phyloP scores from a whole-genome alignment of 2,888 invertebrate genomes.

The Sinotaia quadrata region DNA sequence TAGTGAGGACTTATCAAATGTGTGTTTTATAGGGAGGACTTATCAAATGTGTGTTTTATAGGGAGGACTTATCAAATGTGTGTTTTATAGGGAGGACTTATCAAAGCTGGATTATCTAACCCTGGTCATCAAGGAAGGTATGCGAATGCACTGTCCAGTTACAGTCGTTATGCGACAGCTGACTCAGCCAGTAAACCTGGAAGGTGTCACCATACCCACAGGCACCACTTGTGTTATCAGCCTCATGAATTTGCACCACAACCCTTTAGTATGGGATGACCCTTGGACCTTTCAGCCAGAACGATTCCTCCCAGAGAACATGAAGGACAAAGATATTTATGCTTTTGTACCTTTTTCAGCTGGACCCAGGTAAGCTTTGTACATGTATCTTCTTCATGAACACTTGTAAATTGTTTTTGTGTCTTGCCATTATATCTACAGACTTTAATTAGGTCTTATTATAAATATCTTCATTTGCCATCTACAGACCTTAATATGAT shows the following conservation, averaged over 20 bases:
- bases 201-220: constrained; percentile 50
- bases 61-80: neutral
- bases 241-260: constrained; percentile 39
- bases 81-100: constrained; percentile 54
- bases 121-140: constrained; percentile 61
- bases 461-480: no score
- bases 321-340: constrained; percentile 44
- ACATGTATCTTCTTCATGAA: no score
- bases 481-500: no score
- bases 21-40: no score
- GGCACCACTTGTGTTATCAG: constrained; percentile 50
- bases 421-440: no score
- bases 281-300: constrained; percentile 45
- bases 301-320: constrained; percentile 48
- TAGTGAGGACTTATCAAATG: no score
- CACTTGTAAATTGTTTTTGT: no score
- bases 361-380: constrained; percentile 55
- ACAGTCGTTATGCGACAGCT: constrained; percentile 56
- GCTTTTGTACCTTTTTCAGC: constrained; percentile 57
- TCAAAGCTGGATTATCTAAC: constrained; percentile 53
- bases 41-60: no score
- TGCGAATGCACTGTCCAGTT: constrained; percentile 59
- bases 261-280: constrained; percentile 6
- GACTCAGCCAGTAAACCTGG: constrained; percentile 51
- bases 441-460: no score